Conservation (phyloP, 2,797 vertebrate species). For the Lateolabrax maculatus region DNA sequence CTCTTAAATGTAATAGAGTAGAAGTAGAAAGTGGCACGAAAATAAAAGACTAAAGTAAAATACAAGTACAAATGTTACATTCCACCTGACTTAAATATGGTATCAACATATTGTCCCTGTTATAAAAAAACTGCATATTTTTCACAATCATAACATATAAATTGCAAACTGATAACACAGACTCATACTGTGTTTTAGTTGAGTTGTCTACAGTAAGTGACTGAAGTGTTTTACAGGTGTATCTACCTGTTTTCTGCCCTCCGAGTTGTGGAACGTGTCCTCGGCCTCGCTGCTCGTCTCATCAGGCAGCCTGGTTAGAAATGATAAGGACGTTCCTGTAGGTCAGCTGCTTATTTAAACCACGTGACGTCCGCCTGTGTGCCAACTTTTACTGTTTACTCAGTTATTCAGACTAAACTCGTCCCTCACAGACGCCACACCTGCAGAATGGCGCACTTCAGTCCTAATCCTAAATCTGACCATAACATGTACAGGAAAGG, state of each 20-base stretch:
- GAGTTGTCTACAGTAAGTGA: too few species aligned
- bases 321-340: constrained; percentile 45
- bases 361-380: neutral
- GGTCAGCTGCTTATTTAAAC: neutral
- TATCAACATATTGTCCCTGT: too few species aligned
- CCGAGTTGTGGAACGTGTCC: neutral
- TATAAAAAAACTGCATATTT: too few species aligned
- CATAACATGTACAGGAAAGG: neutral
- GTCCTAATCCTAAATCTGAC: neutral
- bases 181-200: too few species aligned
- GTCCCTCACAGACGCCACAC: neutral
- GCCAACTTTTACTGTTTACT: neutral
- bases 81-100: too few species aligned
- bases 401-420: neutral
- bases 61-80: too few species aligned
- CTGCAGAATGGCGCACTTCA: neutral
- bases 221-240: too few species aligned
- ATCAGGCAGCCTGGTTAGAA: constrained; percentile 26
- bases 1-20: too few species aligned
- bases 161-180: too few species aligned
- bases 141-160: too few species aligned
- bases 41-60: too few species aligned
- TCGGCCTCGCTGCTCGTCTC: neutral
- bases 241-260: constrained; percentile 23
- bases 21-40: too few species aligned